These are phyloP conservation scores for Chrysemys picta DNA, from an alignment of 2,113 vertebrate genomes.

Conservation along the genomic window DNA sequence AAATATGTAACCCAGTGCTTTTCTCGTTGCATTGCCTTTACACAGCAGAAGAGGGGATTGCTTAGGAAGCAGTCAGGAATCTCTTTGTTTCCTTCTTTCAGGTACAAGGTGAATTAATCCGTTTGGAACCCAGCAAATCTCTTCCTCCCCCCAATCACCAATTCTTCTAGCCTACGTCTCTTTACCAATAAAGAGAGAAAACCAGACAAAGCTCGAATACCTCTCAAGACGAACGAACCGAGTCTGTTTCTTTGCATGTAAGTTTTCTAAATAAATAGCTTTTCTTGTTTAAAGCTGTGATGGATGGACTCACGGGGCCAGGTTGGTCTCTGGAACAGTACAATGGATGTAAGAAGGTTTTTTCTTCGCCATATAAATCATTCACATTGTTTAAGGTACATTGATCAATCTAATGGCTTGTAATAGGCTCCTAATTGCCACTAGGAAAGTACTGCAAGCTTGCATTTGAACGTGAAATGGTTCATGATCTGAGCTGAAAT, in stretches of 20 bases:
- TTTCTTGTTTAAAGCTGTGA: conserved; percentile 83
- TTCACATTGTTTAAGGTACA: conserved; percentile 98
- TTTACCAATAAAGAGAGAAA: conserved; percentile 62
- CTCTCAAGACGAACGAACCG: neutral
- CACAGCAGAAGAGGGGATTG: neutral
- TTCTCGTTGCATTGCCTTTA: neutral
- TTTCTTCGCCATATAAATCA: conserved; percentile 93
- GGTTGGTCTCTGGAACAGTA: conserved; percentile 75
- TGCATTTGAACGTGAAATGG: conserved; percentile 77
- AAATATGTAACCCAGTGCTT: neutral
- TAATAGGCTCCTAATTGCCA: conserved; percentile 98
- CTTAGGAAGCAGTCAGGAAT: conserved; percentile 19
- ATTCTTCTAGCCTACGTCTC: conserved; percentile 71
- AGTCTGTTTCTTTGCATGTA: conserved; percentile 58
- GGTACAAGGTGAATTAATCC: conserved; percentile 82
- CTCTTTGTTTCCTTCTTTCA: conserved; percentile 74
- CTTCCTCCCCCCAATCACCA: neutral
- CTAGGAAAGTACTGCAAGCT: conserved; percentile 86
- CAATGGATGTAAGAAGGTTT: conserved; percentile 85
- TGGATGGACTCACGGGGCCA: conserved; percentile 81
- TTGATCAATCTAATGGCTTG: conserved; percentile 99
- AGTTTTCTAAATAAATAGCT: conserved; percentile 89
- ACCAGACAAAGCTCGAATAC: conserved; percentile 34
- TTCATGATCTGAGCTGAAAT: conserved; percentile 72
- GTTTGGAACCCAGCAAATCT: conserved; percentile 70